Conservation (phyloP, 2,113 vertebrate species). For the Sapayoa aenigma region DNA sequence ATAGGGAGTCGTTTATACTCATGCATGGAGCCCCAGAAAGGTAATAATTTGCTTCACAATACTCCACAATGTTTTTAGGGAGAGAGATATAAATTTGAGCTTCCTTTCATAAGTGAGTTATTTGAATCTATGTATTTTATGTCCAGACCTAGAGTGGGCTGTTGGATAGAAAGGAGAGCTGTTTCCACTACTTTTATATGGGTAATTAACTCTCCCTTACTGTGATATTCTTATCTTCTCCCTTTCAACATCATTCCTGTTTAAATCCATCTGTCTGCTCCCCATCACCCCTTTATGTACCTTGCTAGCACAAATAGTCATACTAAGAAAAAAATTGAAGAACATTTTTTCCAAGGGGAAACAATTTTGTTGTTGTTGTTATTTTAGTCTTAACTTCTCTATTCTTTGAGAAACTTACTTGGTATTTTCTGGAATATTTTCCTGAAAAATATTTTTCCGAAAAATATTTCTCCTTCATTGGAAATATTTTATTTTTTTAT, state of each 20-base stretch:
- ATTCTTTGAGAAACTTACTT: neutral
- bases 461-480: neutral
- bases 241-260: neutral
- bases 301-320: neutral
- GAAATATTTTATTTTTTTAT: neutral
- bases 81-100: neutral
- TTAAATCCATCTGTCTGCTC: neutral
- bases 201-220: neutral
- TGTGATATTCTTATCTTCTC: neutral
- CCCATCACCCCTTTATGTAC: neutral
- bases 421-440: neutral
- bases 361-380: no score
- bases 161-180: neutral
- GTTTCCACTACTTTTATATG: neutral
- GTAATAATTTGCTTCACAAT: neutral
- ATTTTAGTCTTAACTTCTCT: neutral
- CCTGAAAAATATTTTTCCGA: neutral
- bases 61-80: neutral
- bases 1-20: neutral
- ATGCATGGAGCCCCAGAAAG: neutral
- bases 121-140: neutral
- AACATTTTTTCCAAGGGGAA: neutral
- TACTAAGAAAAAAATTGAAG: no score
- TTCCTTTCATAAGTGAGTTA: neutral
- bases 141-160: neutral